Percentiles rank a stretch among this genome's conserved stretches.
These are phyloP conservation scores for Brenthis daphne DNA, from an alignment of 2,888 invertebrate genomes.

Conservation along the genomic window DNA sequence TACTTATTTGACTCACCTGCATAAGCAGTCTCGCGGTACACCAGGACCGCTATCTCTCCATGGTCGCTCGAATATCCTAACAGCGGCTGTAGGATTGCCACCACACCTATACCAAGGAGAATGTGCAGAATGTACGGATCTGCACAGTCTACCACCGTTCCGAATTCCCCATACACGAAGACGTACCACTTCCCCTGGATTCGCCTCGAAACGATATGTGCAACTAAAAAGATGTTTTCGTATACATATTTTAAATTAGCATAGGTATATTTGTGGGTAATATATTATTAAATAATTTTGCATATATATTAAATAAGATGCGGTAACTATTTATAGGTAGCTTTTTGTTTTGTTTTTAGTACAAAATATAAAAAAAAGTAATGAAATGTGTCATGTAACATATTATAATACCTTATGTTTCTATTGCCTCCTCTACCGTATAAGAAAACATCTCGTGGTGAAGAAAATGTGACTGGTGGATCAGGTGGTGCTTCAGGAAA, in stretches of 20 bases:
- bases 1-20: slow-evolving; percentile 74
- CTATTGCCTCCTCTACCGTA: slow-evolving; percentile 92
- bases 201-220: slow-evolving; percentile 93
- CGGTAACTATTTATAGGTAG: too few species aligned
- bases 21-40: slow-evolving; percentile 90
- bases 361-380: too few species aligned
- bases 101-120: slow-evolving; percentile 87
- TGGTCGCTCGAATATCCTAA: slow-evolving; percentile 89
- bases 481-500: slow-evolving; percentile 81
- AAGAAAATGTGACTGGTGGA: slow-evolving; percentile 89
- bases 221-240: slow-evolving; percentile 78
- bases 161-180: slow-evolving; percentile 88
- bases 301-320: too few species aligned
- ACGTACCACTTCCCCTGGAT: slow-evolving; percentile 90
- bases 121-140: slow-evolving; percentile 83
- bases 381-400: not conserved
- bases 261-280: too few species aligned
- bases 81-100: slow-evolving; percentile 86
- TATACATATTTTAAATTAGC: too few species aligned
- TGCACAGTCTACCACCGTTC: slow-evolving; percentile 83
- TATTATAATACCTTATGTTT: slow-evolving; percentile 85
- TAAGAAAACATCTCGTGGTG: slow-evolving; percentile 91
- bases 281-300: too few species aligned
- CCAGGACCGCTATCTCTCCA: slow-evolving; percentile 84
- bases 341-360: too few species aligned